These are phyloP conservation scores for Ifrita kowaldi DNA, from an alignment of 2,113 vertebrate species.

Conservation along the genomic window DNA sequence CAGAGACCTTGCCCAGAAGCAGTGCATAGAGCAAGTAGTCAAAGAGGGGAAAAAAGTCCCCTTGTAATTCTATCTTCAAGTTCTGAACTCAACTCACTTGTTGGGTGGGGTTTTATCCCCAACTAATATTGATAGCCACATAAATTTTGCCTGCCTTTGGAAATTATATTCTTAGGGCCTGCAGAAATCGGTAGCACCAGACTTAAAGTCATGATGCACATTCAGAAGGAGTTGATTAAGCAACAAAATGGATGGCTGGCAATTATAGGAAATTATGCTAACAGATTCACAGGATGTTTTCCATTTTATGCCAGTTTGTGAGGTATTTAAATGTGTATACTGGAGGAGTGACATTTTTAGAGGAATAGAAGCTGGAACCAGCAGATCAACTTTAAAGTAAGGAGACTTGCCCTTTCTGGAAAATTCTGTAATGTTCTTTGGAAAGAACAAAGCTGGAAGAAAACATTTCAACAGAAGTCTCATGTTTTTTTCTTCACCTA, in stretches of 20 bases:
- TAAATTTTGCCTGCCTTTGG: background rate
- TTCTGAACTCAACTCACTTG: background rate
- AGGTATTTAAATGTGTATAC: background rate
- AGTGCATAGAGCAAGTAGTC: background rate
- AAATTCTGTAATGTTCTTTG: background rate
- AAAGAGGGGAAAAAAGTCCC: background rate
- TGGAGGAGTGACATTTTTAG: background rate
- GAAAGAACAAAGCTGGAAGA: background rate
- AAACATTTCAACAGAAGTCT: background rate
- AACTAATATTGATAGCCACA: background rate
- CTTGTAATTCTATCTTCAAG: background rate
- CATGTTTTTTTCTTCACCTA: background rate
- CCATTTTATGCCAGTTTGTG: background rate
- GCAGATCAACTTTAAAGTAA: background rate
- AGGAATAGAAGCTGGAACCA: background rate
- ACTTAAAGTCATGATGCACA: background rate
- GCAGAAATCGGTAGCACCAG: background rate
- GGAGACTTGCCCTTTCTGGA: background rate
- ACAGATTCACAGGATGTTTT: background rate
- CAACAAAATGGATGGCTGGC: background rate
- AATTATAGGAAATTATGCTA: background rate
- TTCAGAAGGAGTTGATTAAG: background rate
- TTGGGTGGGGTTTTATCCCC: background rate
- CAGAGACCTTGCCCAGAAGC: background rate
- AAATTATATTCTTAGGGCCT: background rate